Base-by-base conservation (phyloP, 2,888 invertebrate genomes). In the Pristionchus exspectatus region DNA sequence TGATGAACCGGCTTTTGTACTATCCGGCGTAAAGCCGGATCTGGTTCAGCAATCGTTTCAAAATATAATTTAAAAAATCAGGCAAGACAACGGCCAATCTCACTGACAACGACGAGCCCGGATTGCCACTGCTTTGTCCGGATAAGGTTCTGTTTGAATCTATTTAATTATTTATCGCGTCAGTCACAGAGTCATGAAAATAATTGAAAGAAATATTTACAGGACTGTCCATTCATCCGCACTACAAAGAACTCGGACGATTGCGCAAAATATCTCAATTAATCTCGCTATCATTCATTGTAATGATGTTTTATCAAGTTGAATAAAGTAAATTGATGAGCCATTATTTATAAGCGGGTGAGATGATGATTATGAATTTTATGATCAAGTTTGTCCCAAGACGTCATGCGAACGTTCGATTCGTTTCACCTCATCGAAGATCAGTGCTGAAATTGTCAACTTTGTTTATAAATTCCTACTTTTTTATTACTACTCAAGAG, bases 11-110 rank as follows among this genome's bases (percentile, higher is more conserved):
- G 44, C 12, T 50, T 50, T 50, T 50, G 44, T 50, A 50, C 12
- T 9, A 50, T 9, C 44, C 44, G 44, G 12, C 44, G 44, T 5
- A 44, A 44, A 3, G 9, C 44, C 44, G 44, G 44, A 44, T 44
- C 44, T 44, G 44, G 44, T 44, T 5, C 44, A 5, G 44, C 9
- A 44, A 44, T 44, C 44, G 4, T 44, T 44, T 44, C 44, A 44
- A 44, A 77, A 33, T n/a, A 66, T 12, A 77, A 44, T 5, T 44
- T 7, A 77, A 21, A 14, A 77, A 38, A 33, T 77, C 30, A 84
- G 84, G 24, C 3, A n/a, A 84, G n/a, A 30, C 84, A 9, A 27
- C 84, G 0, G 84, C 84, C 7, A 84, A 84, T 56, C 84, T 84
- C 21, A 84, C 84, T 2, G 84, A 84, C 33, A 27, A 84, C 14